Percentiles rank a stretch among this genome's conserved stretches.
Conservation (phyloP, 2,113 vertebrate genomes). For the Alethe castanea region DNA sequence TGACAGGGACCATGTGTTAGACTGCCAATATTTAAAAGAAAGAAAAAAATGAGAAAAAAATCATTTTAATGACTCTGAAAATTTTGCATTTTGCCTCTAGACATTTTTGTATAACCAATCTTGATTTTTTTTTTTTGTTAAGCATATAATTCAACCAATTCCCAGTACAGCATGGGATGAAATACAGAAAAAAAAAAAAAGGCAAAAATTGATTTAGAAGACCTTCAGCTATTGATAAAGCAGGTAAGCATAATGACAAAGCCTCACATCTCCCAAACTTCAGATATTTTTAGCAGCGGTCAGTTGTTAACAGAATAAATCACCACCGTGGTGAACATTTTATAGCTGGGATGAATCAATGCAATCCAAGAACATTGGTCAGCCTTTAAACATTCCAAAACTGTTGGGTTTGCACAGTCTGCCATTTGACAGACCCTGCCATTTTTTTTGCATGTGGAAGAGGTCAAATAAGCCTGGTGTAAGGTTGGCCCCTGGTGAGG, state of each 20-base stretch:
- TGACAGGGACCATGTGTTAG: neutral
- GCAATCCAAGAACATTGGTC: neutral
- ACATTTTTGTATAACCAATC: neutral
- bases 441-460: neutral
- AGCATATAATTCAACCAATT: neutral
- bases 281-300: neutral
- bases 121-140: neutral
- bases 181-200: neutral
- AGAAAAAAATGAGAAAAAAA: neutral
- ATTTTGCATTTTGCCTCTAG: neutral
- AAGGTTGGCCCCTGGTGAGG: neutral
- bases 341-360: neutral
- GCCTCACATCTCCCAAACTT: neutral
- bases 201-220: neutral
- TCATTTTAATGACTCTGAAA: neutral
- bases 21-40: neutral
- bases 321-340: neutral
- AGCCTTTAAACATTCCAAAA: neutral
- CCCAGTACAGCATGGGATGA: neutral
- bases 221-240: neutral
- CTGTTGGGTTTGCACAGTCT: neutral
- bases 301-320: neutral
- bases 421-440: rapidly evolving
- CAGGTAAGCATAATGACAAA: neutral
- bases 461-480: neutral